A percentile compares a stretch with the other conserved stretches of the same genome.
Conservation (phyloP, 2,888 invertebrate species). For the Suillia variegata region DNA sequence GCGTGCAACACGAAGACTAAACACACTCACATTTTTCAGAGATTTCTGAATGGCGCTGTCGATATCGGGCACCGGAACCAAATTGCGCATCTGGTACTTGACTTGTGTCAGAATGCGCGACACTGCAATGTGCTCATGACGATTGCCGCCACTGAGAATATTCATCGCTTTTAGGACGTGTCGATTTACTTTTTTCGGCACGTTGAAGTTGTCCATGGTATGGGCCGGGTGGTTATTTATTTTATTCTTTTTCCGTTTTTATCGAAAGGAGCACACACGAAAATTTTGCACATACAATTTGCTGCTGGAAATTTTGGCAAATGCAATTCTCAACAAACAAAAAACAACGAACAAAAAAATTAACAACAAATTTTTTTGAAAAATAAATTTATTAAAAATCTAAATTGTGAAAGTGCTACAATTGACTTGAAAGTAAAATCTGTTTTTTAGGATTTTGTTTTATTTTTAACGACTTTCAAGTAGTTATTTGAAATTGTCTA, state of each 20-base stretch:
- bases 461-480: no score
- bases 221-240: slow-evolving; percentile 4
- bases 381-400: no score
- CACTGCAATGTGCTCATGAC: slow-evolving; percentile 15
- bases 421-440: no score
- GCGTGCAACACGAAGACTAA: no score
- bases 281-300: no score
- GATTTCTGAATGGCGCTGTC: slow-evolving; percentile 32
- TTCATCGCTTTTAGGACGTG: slow-evolving; percentile 44
- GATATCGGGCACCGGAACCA: slow-evolving; percentile 34
- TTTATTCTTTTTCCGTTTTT: slow-evolving; percentile 19
- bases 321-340: no score
- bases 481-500: no score
- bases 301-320: no score
- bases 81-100: slow-evolving; percentile 36
- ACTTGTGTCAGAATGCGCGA: slow-evolving; percentile 31
- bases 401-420: no score
- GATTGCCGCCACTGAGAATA: slow-evolving; percentile 23
- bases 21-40: slow-evolving; percentile 33
- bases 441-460: no score
- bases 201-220: slow-evolving; percentile 43
- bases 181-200: slow-evolving; percentile 45
- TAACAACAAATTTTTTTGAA: no score
- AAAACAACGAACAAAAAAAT: no score
- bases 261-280: slow-evolving; percentile 16